phyloP scores from a whole-genome alignment of 1,140 invertebrate genomes.

The Drosophila pallidifrons region DNA sequence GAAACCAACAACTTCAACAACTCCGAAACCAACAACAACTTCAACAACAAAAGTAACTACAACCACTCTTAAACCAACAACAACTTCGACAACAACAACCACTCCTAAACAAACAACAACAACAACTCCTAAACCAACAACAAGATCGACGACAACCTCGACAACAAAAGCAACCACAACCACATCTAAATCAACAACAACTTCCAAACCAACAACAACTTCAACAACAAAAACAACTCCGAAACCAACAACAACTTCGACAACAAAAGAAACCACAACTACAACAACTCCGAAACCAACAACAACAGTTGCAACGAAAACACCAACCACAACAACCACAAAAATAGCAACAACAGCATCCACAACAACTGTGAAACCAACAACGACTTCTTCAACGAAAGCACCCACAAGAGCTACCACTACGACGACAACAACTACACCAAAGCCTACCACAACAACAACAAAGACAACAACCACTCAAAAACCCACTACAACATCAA shows the following conservation, averaged over 20 bases:
- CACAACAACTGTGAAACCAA: too few relatives aligned
- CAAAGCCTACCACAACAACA: conserved; percentile 11
- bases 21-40: background rate
- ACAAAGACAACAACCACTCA: background rate
- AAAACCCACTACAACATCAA: conserved; percentile 10
- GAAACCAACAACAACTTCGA: too few relatives aligned
- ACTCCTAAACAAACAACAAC: background rate
- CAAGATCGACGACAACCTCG: background rate
- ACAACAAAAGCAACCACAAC: too few relatives aligned
- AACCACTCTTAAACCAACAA: too few relatives aligned
- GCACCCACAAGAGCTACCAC: conserved; percentile 7
- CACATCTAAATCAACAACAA: background rate
- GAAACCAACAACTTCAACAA: too few relatives aligned
- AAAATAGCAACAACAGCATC: background rate
- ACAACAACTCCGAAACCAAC: background rate
- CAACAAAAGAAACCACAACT: too few relatives aligned
- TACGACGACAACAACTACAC: background rate
- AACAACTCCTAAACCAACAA: conserved; percentile 8
- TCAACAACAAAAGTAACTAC: conserved; percentile 1
- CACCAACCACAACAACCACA: too few relatives aligned
- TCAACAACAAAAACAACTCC: too few relatives aligned
- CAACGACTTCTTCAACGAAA: background rate
- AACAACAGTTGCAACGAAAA: too few relatives aligned
- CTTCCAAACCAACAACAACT: background rate
- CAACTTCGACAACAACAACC: background rate